These are phyloP conservation scores for Cinclus cinclus DNA, from an alignment of 2,113 vertebrate species.

Conservation along the genomic window DNA sequence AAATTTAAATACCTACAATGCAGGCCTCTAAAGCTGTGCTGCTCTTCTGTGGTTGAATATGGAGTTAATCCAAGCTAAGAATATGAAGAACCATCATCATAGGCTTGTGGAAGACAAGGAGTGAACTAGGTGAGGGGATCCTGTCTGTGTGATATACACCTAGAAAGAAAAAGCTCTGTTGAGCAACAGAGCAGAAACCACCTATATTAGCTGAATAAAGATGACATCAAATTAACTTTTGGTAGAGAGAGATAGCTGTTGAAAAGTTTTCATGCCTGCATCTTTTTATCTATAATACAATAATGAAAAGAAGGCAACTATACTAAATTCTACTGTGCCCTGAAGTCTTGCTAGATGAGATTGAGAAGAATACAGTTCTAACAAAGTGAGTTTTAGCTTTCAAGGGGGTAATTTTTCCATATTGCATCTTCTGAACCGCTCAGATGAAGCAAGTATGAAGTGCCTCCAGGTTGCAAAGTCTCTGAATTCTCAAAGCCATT, in stretches of 20 bases:
- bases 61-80: background rate
- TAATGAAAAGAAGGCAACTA: background rate
- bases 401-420: background rate
- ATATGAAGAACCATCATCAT: background rate
- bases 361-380: background rate
- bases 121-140: background rate
- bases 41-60: background rate
- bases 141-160: rapidly evolving
- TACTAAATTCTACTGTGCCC: background rate
- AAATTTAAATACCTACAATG: background rate
- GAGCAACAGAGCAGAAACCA: background rate
- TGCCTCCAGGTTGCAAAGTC: background rate
- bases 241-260: background rate
- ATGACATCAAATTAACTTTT: background rate
- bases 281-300: background rate
- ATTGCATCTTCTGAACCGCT: background rate
- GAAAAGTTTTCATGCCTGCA: background rate
- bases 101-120: background rate
- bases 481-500: background rate
- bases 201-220: background rate
- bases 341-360: background rate
- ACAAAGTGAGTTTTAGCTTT: background rate
- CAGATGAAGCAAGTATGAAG: background rate
- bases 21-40: background rate
- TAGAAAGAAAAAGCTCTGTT: background rate